Percentiles rank a stretch among this genome's conserved stretches.
Conservation (phyloP, 2,797 vertebrate genomes). For the Anas bahamensis region DNA sequence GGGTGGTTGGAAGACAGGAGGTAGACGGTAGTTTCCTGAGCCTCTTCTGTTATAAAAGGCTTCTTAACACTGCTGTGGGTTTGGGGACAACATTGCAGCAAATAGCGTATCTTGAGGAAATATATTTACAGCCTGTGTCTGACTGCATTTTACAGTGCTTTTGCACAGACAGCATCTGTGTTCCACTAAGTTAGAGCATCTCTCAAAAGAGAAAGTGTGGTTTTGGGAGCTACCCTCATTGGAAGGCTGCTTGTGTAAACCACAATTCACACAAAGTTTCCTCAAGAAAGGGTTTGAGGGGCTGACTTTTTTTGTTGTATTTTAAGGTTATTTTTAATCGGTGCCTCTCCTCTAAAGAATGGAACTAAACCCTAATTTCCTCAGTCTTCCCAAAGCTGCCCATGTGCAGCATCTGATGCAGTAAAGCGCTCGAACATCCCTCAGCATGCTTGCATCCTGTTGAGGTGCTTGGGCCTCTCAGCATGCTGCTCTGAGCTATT, state of each 20-base stretch:
- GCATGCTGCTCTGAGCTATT: not conserved
- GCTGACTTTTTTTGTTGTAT: not conserved
- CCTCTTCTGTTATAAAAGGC: not conserved
- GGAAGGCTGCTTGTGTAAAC: not conserved
- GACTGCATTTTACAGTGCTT: not conserved
- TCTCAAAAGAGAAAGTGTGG: not conserved
- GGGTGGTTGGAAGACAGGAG: not conserved
- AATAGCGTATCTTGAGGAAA: not conserved
- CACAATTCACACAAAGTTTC: not conserved
- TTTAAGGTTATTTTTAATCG: not conserved
- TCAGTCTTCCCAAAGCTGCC: not conserved
- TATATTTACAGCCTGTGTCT: not conserved
- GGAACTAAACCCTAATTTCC: not conserved
- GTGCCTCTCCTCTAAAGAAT: not conserved
- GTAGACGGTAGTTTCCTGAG: not conserved
- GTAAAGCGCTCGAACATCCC: not conserved
- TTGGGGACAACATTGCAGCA: not conserved
- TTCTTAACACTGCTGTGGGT: not conserved
- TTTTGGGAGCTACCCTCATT: not conserved
- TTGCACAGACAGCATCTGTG: fast-evolving
- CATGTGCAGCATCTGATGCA: fast-evolving
- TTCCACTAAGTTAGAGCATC: not conserved
- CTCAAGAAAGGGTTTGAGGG: not conserved
- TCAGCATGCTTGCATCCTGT: not conserved
- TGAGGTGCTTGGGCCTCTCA: not conserved